These are phyloP conservation scores for Tricholaema leucomelas DNA, from an alignment of 2,113 vertebrate species.

Conservation along the genomic window DNA sequence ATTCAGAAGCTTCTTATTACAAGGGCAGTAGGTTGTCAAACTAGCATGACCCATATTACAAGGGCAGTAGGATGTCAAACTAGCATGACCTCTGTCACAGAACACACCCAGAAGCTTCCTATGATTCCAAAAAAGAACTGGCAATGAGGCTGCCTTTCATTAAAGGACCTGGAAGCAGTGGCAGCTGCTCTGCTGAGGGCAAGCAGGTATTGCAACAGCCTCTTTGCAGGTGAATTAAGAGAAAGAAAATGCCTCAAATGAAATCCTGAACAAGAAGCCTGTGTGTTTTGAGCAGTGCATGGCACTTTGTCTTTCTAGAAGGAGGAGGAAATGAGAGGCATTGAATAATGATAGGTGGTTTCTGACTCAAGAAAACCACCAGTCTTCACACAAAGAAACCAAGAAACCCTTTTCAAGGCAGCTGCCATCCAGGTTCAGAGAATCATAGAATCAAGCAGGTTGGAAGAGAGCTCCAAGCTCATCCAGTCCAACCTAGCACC, in stretches of 20 bases:
- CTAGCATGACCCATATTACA: not conserved
- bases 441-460: no score
- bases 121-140: conserved; percentile 51
- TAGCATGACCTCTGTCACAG: not conserved
- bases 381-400: not conserved
- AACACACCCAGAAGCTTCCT: conserved; percentile 42
- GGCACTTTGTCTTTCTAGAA: conserved; percentile 17
- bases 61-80: not conserved
- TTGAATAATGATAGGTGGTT: conserved; percentile 55
- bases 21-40: no score
- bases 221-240: conserved; percentile 28
- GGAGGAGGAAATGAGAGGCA: conserved; percentile 56
- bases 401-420: not conserved
- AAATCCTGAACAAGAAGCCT: not conserved
- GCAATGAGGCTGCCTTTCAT: conserved; percentile 39
- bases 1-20: not conserved
- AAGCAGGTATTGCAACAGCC: conserved; percentile 25
- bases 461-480: no score
- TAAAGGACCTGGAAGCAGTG: conserved; percentile 20
- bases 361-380: conserved; percentile 18
- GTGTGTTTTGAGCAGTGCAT: not conserved
- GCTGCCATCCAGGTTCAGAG: not conserved
- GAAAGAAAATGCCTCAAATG: conserved; percentile 44
- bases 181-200: not conserved
- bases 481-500: no score